phyloP scores from a whole-genome alignment of 2,797 vertebrate genomes.

The Vultur gryphus region DNA sequence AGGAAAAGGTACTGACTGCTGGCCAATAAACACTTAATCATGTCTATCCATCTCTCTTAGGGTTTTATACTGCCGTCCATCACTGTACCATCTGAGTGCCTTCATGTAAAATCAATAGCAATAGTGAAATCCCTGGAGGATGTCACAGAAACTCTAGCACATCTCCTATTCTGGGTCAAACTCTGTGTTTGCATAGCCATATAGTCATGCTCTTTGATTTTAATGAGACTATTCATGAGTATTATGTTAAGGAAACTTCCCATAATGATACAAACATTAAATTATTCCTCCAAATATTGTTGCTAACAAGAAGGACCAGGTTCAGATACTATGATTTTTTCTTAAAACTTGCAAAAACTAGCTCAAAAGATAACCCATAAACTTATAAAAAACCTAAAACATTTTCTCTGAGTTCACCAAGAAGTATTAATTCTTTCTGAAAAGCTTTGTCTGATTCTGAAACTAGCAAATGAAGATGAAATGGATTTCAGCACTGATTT shows the following conservation, averaged over 20 bases:
- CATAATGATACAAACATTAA: background rate
- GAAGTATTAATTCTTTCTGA: background rate
- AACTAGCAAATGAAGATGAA: background rate
- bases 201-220: background rate
- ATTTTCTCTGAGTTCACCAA: background rate
- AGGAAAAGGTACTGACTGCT: slow-evolving; percentile 39
- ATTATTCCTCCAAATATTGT: background rate
- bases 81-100: background rate
- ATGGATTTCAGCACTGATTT: background rate
- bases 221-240: background rate
- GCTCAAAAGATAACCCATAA: background rate
- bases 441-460: background rate
- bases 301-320: background rate
- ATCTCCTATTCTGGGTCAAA: background rate
- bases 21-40: slow-evolving; percentile 55
- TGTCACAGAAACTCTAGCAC: background rate
- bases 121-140: background rate
- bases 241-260: background rate
- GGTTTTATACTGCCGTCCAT: slow-evolving; percentile 22
- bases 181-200: background rate
- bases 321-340: background rate
- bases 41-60: slow-evolving; percentile 35
- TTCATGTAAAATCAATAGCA: slow-evolving; percentile 39
- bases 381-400: background rate
- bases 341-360: background rate